Conservation (phyloP, 2,888 invertebrate species). For the Teleogryllus oceanicus region DNA sequence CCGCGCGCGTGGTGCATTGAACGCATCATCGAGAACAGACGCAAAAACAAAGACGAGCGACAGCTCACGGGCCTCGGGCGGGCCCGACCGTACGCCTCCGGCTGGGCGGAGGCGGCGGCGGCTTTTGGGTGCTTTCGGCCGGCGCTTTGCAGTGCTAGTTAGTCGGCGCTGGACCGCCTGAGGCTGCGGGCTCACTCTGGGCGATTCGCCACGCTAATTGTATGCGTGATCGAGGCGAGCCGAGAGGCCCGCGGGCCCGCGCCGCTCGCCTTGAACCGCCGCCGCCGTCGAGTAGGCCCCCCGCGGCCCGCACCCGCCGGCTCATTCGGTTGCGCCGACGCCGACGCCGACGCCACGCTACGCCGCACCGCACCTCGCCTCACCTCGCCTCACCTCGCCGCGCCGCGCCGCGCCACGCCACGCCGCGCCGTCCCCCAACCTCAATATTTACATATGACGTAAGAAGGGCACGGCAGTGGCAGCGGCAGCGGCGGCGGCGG, state of each 20-base stretch:
- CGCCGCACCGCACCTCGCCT: too few species aligned
- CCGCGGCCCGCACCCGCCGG: too few species aligned
- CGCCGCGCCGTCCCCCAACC: neutral
- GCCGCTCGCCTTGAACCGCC: neutral
- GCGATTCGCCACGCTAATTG: constrained; percentile 18
- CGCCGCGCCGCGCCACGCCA: neutral
- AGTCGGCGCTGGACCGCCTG: too few species aligned
- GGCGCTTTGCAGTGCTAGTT: too few species aligned
- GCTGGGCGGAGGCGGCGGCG: neutral
- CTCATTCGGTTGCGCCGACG: too few species aligned
- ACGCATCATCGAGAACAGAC: too few species aligned
- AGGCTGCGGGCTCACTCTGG: neutral
- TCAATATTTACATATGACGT: constrained; percentile 18
- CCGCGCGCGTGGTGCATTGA: too few species aligned
- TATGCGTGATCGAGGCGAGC: neutral
- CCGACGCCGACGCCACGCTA: neutral
- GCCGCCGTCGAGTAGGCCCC: neutral
- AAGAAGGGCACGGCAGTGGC: neutral
- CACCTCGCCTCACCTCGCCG: neutral
- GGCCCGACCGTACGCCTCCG: too few species aligned
- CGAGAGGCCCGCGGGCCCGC: neutral
- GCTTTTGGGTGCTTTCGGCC: neutral
- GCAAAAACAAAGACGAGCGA: too few species aligned
- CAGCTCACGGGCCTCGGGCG: too few species aligned
- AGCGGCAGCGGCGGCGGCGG: neutral